phyloP scores from a whole-genome alignment of 2,888 invertebrate species.

The Drosophila borealis region DNA sequence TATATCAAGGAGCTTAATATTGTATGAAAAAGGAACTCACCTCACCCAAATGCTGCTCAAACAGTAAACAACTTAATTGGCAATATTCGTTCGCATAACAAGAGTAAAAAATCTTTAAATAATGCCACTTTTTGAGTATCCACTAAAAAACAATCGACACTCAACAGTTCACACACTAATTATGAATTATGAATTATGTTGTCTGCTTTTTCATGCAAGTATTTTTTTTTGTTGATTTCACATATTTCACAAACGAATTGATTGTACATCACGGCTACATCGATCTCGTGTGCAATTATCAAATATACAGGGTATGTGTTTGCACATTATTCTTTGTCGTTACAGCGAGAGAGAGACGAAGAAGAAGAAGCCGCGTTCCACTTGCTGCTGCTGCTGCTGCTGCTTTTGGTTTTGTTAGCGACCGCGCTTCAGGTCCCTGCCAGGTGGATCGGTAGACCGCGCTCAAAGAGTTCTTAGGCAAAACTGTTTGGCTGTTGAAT shows the following conservation, averaged over 20 bases:
- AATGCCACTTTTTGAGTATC: neutral
- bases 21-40: neutral
- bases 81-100: neutral
- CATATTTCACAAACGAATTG: neutral
- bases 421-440: conserved; percentile 40
- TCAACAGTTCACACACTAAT: conserved; percentile 15
- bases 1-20: neutral
- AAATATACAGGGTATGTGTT: no score
- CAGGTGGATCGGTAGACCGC: conserved; percentile 72
- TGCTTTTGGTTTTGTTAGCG: conserved; percentile 2
- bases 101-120: neutral
- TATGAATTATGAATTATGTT: neutral
- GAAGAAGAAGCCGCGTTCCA: conserved; percentile 29
- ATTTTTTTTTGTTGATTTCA: neutral
- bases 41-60: neutral
- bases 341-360: neutral
- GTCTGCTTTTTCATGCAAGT: neutral
- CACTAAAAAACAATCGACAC: conserved; percentile 8
- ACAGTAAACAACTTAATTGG: neutral
- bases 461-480: conserved; percentile 83
- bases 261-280: no score
- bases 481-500: conserved; percentile 77
- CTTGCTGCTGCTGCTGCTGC: conserved; percentile 15
- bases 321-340: no score
- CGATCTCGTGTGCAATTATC: no score